Evolutionary conservation across 2,888 invertebrate species (phyloP).

Genomic region (Rotaria sp.): DNA sequence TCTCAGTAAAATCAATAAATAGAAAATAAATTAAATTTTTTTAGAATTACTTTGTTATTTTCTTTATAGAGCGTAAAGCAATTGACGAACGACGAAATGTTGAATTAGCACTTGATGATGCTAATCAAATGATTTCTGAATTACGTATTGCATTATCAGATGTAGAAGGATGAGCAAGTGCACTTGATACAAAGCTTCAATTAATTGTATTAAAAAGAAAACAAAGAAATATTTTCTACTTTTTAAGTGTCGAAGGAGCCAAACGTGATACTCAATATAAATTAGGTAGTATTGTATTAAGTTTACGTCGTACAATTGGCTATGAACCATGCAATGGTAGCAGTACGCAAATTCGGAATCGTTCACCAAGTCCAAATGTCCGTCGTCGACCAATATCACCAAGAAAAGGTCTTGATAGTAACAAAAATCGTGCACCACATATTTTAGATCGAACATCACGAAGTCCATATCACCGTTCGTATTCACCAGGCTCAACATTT

Average conservation of each 20-base stretch:
- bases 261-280: slow-evolving; percentile 79
- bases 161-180: slow-evolving; percentile 73
- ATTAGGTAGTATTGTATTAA: slow-evolving; percentile 74
- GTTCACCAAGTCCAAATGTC: slow-evolving; percentile 32
- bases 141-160: slow-evolving; percentile 47
- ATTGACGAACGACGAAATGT: slow-evolving; percentile 85
- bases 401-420: slow-evolving; percentile 48
- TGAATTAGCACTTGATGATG: slow-evolving; percentile 75
- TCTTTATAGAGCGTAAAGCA: slow-evolving; percentile 68
- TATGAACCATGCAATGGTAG: slow-evolving; percentile 55
- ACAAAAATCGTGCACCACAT: slow-evolving; percentile 16
- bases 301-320: slow-evolving; percentile 76
- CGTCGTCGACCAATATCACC: slow-evolving; percentile 45
- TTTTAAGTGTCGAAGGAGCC: slow-evolving; percentile 55
- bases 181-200: slow-evolving; percentile 68
- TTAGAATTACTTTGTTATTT: too few relatives aligned
- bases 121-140: slow-evolving; percentile 74
- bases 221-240: too few relatives aligned
- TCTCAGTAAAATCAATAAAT: slow-evolving; percentile 50
- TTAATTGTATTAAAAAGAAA: too few relatives aligned
- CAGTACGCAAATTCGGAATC: slow-evolving; percentile 30
- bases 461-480: slow-evolving; percentile 53
- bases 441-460: slow-evolving; percentile 43
- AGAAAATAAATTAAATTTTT: neutral
- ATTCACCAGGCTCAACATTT: slow-evolving; percentile 45